Evolutionary conservation across 1,140 invertebrate genomes (phyloP), one percentile per base, ranked within the genome.

Genomic region (Globodera rostochiensis): DNA sequence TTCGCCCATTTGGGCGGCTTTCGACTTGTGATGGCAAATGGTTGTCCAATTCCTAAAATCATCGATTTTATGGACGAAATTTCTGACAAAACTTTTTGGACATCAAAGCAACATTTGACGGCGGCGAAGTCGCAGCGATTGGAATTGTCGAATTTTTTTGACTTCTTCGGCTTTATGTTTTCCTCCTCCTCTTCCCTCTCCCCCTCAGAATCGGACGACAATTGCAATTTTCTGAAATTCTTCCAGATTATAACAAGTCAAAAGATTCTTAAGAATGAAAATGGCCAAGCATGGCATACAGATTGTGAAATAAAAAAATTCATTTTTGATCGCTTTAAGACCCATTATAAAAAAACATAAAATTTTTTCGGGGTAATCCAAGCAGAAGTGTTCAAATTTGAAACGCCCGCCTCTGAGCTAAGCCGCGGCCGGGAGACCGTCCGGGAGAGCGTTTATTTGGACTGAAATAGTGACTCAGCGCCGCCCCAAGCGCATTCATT

Each of bases 361-460:
- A 36, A 36, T 36, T 36, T 36, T 36, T 36, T 1, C 36, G 36
- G 36, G 36, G 36, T 36, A 36, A 36, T 36, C 36, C 36, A 0
- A 2, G 2, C 36, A 36, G 2, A 3, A 36, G 36, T 36, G 47
- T 49, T 50, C 47, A 21, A 21, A n/a, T n/a, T 36, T n/a, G 36
- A 13, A 46, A 75, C 53, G 25, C 45, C 50, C 21, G 45, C 69
- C 66, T 79, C 50, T 79, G 66, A 45, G 45, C 46, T 21, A 21
- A 21, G 36, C 36, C 36, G 47, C 60, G 50, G 1, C 77, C 67
- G 73, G 79, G n/a, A 46, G 21, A 6, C 15, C 73, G 79, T 21
- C 73, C 74, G 50, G 79, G 79, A 19, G 79, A 80, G 25, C 74
- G 60, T 9, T 71, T 80, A 21, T 80, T 80, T 45, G 79, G 79